phyloP scores from a whole-genome alignment of 2,797 vertebrate genomes.

The Huso huso region DNA sequence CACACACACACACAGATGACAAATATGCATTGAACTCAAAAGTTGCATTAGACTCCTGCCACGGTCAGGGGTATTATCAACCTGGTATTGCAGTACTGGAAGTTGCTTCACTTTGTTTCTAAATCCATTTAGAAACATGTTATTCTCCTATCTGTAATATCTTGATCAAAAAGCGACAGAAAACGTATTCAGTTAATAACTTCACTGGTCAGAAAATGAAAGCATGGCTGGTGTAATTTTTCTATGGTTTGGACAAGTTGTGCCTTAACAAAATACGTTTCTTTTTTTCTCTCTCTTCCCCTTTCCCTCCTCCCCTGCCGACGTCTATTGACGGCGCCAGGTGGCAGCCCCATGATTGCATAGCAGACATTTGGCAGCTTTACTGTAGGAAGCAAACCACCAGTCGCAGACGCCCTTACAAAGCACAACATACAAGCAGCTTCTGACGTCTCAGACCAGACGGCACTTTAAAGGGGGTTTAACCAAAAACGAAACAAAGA shows the following conservation, averaged over 20 bases:
- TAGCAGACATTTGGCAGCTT: conserved; percentile 74
- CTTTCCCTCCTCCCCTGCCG: conserved; percentile 33
- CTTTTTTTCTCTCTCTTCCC: conserved; percentile 6
- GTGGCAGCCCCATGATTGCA: conserved; percentile 69
- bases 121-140: no score
- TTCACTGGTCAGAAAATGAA: background rate
- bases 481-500: conserved; percentile 65
- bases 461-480: conserved; percentile 64
- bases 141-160: no score
- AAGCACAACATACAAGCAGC: conserved; percentile 81
- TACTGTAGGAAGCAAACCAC: conserved; percentile 24
- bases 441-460: conserved; percentile 82
- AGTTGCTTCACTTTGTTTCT: no score
- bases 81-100: no score
- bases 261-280: conserved; percentile 8
- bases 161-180: no score
- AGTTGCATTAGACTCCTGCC: no score
- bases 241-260: conserved; percentile 2
- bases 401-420: conserved; percentile 78
- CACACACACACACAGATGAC: no score
- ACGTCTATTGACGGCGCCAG: conserved; percentile 58
- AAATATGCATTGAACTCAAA: no score
- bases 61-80: no score
- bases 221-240: conserved; percentile 1
- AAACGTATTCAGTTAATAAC: background rate